Evolutionary conservation across 2,888 invertebrate species (phyloP).

Genomic region (Paralinhomoeus sp.): DNA sequence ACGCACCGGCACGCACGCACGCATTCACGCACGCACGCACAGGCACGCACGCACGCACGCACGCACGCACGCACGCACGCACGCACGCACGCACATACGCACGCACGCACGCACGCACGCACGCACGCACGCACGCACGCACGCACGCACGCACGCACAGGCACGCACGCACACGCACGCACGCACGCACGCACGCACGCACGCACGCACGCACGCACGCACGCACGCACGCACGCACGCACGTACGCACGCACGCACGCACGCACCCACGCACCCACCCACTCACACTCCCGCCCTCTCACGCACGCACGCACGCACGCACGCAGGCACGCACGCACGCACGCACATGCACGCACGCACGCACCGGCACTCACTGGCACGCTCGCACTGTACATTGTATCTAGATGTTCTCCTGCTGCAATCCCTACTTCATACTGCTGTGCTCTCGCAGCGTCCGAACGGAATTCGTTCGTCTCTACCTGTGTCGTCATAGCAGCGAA

Average conservation of each 20-base stretch:
- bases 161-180: background rate
- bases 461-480: too few species aligned
- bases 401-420: too few species aligned
- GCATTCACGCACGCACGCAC: background rate
- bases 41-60: background rate
- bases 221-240: background rate
- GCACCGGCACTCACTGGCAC: background rate
- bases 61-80: background rate
- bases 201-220: background rate
- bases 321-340: conserved; percentile 1
- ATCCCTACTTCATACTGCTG: too few species aligned
- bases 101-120: conserved; percentile 1
- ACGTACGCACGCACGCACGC: background rate
- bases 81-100: background rate
- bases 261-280: background rate
- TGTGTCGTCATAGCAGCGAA: too few species aligned
- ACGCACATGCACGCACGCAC: background rate
- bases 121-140: conserved; percentile 1
- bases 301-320: conserved; percentile 1
- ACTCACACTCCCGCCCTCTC: background rate
- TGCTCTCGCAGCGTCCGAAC: too few species aligned
- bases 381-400: too few species aligned
- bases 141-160: conserved; percentile 1
- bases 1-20: background rate
- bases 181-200: background rate